phyloP scores from a whole-genome alignment of 2,113 vertebrate species.

The Petaurus breviceps region DNA sequence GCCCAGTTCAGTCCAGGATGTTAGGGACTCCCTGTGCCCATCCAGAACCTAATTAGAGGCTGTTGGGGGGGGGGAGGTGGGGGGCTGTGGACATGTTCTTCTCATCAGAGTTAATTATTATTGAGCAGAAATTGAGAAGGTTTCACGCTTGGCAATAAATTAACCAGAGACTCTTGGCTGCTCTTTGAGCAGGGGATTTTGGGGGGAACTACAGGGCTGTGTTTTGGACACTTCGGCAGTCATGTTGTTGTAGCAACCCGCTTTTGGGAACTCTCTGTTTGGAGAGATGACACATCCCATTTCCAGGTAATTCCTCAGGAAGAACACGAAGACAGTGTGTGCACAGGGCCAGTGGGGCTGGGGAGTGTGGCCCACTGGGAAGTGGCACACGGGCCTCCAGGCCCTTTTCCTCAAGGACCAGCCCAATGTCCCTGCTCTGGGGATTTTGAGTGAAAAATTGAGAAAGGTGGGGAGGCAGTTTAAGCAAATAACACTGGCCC shows the following conservation, averaged over 20 bases:
- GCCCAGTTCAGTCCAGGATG: not conserved
- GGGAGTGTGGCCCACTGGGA: not conserved
- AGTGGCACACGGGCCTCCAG: not conserved
- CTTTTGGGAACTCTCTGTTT: not conserved
- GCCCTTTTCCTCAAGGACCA: too few relatives aligned
- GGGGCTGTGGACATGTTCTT: not conserved
- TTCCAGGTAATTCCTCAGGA: not conserved
- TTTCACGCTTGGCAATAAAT: not conserved
- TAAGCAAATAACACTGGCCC: too few relatives aligned
- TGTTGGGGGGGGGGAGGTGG: not conserved
- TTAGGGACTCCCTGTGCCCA: not conserved
- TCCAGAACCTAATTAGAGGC: not conserved
- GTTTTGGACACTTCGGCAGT: not conserved
- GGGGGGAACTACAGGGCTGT: not conserved
- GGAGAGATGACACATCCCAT: not conserved
- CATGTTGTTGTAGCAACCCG: not conserved
- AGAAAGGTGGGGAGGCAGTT: too few relatives aligned
- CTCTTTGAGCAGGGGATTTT: not conserved
- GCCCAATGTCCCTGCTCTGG: too few relatives aligned
- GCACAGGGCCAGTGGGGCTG: too few relatives aligned
- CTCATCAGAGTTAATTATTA: not conserved
- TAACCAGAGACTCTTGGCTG: not conserved
- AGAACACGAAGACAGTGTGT: not conserved
- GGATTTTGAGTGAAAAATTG: too few relatives aligned
- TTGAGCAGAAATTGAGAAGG: not conserved